phyloP scores from a whole-genome alignment of 2,797 vertebrate species.

The Anabas testudineus region DNA sequence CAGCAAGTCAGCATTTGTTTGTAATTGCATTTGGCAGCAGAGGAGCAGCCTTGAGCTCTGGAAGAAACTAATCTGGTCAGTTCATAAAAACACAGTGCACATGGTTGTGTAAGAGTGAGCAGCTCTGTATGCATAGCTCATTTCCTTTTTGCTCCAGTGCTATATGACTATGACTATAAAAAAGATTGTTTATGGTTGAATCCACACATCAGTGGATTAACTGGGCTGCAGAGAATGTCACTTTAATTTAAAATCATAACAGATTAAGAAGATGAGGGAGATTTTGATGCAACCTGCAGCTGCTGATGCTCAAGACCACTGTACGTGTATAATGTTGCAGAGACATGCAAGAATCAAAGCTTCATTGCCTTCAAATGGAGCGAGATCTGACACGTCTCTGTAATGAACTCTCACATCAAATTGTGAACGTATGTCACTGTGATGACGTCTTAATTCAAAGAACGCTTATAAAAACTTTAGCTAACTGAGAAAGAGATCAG shows the following conservation, averaged over 20 bases:
- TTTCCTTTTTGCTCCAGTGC: conserved; percentile 5
- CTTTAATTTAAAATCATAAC: neutral
- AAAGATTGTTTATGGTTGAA: too few species aligned
- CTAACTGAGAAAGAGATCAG: neutral
- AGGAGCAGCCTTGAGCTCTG: conserved; percentile 1
- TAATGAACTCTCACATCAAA: neutral
- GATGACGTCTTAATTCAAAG: neutral
- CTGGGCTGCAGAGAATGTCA: neutral
- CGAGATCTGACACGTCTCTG: conserved; percentile 20
- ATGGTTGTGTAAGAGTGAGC: conserved; percentile 48
- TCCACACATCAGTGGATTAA: neutral
- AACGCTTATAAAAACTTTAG: neutral
- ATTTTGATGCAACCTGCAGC: neutral
- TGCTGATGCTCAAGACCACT: neutral
- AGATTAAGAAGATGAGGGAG: neutral
- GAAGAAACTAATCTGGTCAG: conserved; percentile 26
- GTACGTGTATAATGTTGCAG: neutral
- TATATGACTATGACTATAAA: neutral
- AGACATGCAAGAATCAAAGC: neutral
- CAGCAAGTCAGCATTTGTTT: conserved; percentile 30
- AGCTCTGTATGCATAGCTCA: conserved; percentile 1
- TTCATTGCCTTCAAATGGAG: conserved; percentile 3
- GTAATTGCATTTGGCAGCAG: conserved; percentile 45
- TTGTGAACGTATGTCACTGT: neutral
- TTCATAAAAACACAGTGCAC: conserved; percentile 22